Conservation (phyloP, 2,113 vertebrate genomes). For the Vulpes lagopus region DNA sequence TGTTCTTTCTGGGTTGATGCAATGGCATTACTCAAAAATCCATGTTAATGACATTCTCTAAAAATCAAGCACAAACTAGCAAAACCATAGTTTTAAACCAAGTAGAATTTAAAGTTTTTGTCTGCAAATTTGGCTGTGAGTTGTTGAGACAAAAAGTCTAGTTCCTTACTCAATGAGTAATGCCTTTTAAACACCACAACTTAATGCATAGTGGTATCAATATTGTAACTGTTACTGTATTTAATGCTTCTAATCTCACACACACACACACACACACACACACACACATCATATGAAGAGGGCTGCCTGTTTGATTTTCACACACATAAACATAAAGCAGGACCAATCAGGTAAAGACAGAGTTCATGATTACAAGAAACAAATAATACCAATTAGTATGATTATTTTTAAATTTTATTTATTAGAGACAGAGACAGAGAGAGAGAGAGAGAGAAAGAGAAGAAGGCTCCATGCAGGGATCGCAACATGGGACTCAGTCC, state of each 20-base stretch:
- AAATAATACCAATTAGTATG: not conserved
- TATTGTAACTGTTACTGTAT: not conserved
- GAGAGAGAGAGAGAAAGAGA: no score
- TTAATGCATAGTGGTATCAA: not conserved
- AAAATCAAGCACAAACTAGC: not conserved
- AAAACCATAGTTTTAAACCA: not conserved
- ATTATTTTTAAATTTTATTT: no score
- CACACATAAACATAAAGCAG: not conserved
- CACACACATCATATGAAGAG: not conserved
- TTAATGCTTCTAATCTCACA: not conserved
- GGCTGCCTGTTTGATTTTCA: not conserved
- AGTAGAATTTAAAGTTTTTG: not conserved
- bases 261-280: not conserved
- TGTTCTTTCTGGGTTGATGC: not conserved
- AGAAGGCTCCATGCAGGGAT: no score
- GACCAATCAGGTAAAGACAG: not conserved
- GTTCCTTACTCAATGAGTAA: not conserved
- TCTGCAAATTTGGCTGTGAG: not conserved
- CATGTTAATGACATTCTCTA: not conserved
- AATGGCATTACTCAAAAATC: not conserved
- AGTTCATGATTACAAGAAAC: not conserved
- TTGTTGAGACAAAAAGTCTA: not conserved
- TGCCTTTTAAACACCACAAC: not conserved
- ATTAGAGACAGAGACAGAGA: no score
- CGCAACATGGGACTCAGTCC: no score